Conservation (phyloP, 2,888 invertebrate genomes). For the Hofmannophila pseudospretella region DNA sequence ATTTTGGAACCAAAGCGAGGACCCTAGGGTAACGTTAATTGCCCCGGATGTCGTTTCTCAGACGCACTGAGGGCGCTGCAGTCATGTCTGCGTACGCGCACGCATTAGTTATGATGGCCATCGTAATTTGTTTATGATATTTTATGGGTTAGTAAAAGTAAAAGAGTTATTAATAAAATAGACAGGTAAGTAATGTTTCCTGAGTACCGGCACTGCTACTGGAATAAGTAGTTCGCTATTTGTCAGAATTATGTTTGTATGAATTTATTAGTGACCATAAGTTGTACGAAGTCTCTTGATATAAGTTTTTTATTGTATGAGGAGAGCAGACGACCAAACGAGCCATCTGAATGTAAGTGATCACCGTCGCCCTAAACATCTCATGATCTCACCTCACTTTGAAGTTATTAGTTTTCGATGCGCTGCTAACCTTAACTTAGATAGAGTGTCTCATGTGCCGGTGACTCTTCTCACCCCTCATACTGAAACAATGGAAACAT, state of each 20-base stretch:
- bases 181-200: conserved; percentile 25
- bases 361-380: no score
- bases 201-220: conserved; percentile 12
- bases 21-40: conserved; percentile 17
- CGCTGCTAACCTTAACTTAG: no score
- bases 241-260: not conserved
- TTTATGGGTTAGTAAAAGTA: conserved; percentile 19
- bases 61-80: conserved; percentile 15
- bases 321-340: no score
- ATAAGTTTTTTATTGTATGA: no score
- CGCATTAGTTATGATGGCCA: conserved; percentile 16
- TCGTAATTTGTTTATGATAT: conserved; percentile 23
- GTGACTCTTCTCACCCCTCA: no score
- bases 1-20: no score
- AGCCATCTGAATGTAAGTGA: no score
- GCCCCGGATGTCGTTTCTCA: conserved; percentile 36
- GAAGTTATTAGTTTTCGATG: no score
- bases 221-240: conserved; percentile 4
- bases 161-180: conserved; percentile 19
- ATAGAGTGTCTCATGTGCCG: no score
- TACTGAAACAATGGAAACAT: no score
- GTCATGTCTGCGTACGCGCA: conserved; percentile 11
- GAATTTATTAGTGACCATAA: not conserved
- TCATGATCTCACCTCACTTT: no score
- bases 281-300: not conserved